Conservation (phyloP, 2,797 vertebrate species). For the Clarias laeviceps region DNA sequence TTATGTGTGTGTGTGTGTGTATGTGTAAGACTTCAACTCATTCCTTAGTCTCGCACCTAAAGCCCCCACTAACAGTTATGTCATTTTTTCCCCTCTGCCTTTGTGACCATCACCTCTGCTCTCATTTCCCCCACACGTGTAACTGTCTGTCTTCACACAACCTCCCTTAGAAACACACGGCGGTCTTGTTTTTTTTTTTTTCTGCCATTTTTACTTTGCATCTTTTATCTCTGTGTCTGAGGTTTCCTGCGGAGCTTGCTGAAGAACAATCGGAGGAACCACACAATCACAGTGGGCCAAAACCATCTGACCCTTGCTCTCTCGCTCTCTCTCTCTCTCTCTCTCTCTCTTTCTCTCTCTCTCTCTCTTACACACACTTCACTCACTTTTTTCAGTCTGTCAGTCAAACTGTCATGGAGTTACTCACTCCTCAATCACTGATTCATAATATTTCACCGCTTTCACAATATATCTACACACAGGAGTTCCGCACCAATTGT, state of each 20-base stretch:
- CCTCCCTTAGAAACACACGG: slow-evolving; percentile 18
- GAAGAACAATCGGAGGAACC: slow-evolving; percentile 62
- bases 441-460: neutral
- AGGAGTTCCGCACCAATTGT: neutral
- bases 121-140: slow-evolving; percentile 21
- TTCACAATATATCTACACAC: neutral
- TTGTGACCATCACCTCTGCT: slow-evolving; percentile 37
- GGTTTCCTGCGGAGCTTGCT: slow-evolving; percentile 56
- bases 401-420: neutral
- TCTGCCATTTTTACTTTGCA: neutral
- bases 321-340: slow-evolving; percentile 1
- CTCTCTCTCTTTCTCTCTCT: too few species aligned
- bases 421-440: neutral
- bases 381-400: neutral
- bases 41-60: slow-evolving; percentile 25
- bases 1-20: neutral
- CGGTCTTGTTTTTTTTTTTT: neutral
- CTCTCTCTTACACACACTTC: neutral
- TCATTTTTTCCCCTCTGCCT: neutral
- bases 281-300: slow-evolving; percentile 45
- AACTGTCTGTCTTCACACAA: slow-evolving; percentile 5
- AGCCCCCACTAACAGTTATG: slow-evolving; percentile 28
- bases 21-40: neutral
- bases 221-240: slow-evolving; percentile 50
- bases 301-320: slow-evolving; percentile 23